phyloP scores from a whole-genome alignment of 2,888 invertebrate genomes.

The Chirona hameri region DNA sequence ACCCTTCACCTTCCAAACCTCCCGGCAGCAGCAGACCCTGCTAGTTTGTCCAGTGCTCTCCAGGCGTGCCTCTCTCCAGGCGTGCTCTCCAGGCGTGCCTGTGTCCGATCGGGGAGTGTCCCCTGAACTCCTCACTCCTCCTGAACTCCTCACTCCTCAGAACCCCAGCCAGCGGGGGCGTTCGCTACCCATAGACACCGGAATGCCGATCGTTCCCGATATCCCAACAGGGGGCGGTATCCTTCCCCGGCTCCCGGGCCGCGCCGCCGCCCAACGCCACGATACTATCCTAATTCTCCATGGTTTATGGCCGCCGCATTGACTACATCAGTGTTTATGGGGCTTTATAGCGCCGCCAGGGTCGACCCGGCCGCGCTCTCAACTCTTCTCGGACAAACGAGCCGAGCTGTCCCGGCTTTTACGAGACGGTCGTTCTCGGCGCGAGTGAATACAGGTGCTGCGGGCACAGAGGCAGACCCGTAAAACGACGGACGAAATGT shows the following conservation, averaged over 20 bases:
- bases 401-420: not conserved
- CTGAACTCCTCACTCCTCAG: no score
- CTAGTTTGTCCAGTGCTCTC: no score
- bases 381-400: not conserved
- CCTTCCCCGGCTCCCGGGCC: not conserved
- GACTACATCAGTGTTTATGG: constrained; percentile 14
- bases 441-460: not conserved
- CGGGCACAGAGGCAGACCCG: not conserved
- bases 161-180: no score
- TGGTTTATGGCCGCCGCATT: not conserved
- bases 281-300: constrained; percentile 5
- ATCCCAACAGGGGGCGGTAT: not conserved
- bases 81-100: no score
- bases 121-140: no score
- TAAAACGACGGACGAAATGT: not conserved
- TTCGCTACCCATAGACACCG: not conserved
- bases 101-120: no score
- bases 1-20: no score
- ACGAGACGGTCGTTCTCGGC: not conserved
- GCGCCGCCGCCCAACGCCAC: not conserved
- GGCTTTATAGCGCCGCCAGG: not conserved
- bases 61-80: no score
- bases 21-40: no score
- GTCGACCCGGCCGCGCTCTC: not conserved
- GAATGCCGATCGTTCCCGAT: not conserved